Percentiles rank a stretch among this genome's conserved stretches.
Evolutionary conservation across 2,888 invertebrate genomes (phyloP).

Genomic region (Hyalella azteca): DNA sequence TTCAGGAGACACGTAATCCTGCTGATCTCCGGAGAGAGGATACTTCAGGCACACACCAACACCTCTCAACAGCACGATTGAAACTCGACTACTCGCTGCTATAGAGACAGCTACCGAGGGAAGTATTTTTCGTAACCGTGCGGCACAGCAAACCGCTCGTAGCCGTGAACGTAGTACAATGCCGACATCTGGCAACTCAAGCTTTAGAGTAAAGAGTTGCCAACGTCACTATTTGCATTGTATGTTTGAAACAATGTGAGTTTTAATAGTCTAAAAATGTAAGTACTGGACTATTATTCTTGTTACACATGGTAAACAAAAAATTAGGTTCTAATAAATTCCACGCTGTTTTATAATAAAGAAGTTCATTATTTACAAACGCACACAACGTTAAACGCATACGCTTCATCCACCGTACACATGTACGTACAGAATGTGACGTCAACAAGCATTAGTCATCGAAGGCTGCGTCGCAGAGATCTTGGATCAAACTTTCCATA

Average conservation of each 20-base stretch:
- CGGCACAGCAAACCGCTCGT: slow-evolving; percentile 8
- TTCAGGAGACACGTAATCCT: background rate
- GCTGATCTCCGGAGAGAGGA: background rate
- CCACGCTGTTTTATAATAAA: too few species aligned
- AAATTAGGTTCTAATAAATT: too few species aligned
- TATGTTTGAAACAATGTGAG: too few species aligned
- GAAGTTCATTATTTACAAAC: too few species aligned
- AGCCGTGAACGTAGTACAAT: background rate
- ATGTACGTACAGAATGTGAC: background rate
- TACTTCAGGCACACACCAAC: background rate
- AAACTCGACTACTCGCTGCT: background rate
- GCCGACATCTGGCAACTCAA: background rate
- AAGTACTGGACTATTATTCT: too few species aligned
- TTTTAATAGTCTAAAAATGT: too few species aligned
- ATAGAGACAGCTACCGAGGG: background rate
- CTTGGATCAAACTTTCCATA: background rate
- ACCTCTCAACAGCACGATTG: background rate
- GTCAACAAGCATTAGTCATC: slow-evolving; percentile 17
- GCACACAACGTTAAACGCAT: too few species aligned
- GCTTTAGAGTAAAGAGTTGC: background rate
- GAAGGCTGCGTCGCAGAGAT: background rate
- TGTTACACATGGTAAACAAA: too few species aligned
- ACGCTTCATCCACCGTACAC: background rate
- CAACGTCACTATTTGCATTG: too few species aligned
- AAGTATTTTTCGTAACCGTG: background rate